Evolutionary conservation across 2,888 invertebrate genomes (phyloP).

Genomic region (Tetanocera ferruginea): DNA sequence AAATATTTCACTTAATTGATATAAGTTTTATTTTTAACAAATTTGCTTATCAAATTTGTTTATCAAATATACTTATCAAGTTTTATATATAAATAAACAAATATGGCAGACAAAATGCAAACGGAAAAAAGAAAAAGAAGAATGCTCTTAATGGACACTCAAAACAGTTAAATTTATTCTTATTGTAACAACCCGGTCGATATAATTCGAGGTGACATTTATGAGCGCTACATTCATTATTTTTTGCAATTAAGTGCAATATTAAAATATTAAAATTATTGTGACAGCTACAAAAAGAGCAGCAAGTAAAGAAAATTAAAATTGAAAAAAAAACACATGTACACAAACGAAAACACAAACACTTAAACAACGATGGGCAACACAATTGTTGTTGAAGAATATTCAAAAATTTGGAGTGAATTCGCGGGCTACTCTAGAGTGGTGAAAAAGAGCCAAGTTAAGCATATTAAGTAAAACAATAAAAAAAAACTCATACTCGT

Average conservation of each 20-base stretch:
- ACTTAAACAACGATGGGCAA: too few species aligned
- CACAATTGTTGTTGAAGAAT: too few species aligned
- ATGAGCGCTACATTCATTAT: neutral
- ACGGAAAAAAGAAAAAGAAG: neutral
- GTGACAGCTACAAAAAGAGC: neutral
- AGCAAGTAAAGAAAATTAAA: neutral
- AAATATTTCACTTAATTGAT: too few species aligned
- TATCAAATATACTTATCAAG: too few species aligned
- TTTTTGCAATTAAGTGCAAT: conserved; percentile 19
- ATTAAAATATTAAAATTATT: conserved; percentile 32
- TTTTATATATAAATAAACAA: neutral
- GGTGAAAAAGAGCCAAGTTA: neutral
- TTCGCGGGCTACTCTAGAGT: neutral
- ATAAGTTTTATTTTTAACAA: too few species aligned
- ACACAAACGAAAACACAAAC: neutral
- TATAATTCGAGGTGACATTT: conserved; percentile 24
- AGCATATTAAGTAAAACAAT: neutral
- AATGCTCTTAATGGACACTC: neutral
- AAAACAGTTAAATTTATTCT: conserved; percentile 33
- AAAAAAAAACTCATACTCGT: too few species aligned
- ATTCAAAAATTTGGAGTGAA: too few species aligned
- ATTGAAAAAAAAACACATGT: neutral
- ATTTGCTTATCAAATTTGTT: too few species aligned
- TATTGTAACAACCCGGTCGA: conserved; percentile 9
- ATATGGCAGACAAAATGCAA: conserved; percentile 7